Base-by-base conservation (phyloP, 2,797 vertebrate species). In the Cottoperca gobio region DNA sequence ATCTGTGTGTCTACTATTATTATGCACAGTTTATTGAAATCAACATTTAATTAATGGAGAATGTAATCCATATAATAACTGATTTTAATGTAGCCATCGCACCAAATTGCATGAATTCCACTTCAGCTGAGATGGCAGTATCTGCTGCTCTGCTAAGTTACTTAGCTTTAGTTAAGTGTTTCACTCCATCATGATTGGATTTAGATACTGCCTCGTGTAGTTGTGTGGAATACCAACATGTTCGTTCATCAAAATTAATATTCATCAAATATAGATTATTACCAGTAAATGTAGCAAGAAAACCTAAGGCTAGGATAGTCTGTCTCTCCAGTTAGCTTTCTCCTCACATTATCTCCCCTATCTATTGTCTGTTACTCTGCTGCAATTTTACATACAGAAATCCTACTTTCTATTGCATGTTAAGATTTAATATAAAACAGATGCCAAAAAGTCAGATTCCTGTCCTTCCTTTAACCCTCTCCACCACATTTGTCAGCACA, bases 241-340 rank as follows among this genome's bases (percentile, higher is more conserved):
- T 12, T 39, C 7, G 12, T 14, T 69, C 19, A 53, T 39, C 2
- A 31, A 26, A 55, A 46, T 45, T 5, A 2, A 26, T 13, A 19
- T 48, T 61, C 57, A 31, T 49, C 11, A 43, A 28, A 12, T 39
- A 52, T 33, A 57, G 57, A 70, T 55, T 13, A 53, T 5, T n/a
- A n/a, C n/a, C n/a, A 9, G 8, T 43, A n/a, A n/a, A n/a, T 40
- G n/a, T 31, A 42, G 16, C 28, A 1, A 45, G 23, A 24, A 45
- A 31, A 31, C 19, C 19, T 19, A 39, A 21, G 8, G 6, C 1
- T 9, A 52, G 23, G 6, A 4, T 40, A 6, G 14, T 46, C 11
- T 37, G 14, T 46, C 11, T 37, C 6, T 8, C 13, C 8, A 59
- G 21, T 39, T 59, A 50, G 1, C 3, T 23, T 26, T 63, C 1